phyloP scores from a whole-genome alignment of 2,113 vertebrate genomes.

The Jacana jacana region DNA sequence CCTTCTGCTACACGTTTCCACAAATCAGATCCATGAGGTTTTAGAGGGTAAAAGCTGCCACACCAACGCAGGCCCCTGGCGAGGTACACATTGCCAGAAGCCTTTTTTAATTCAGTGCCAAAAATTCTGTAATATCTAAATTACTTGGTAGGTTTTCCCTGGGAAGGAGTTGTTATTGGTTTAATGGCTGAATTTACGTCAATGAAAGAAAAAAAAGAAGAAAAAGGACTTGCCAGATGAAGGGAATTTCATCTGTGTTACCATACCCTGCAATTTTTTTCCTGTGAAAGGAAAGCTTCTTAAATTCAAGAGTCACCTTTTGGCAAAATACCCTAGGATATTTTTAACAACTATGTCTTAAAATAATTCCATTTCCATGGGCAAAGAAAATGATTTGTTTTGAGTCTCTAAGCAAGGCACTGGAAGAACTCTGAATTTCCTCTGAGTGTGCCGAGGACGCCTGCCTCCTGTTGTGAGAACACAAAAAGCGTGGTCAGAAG shows the following conservation, averaged over 20 bases:
- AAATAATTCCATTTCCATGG: conserved; percentile 37
- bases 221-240: neutral
- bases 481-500: neutral
- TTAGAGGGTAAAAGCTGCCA: neutral
- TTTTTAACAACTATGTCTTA: conserved; percentile 54
- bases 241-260: conserved; percentile 6
- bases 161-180: neutral
- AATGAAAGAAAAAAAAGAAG: neutral
- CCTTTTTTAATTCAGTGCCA: neutral
- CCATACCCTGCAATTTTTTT: conserved; percentile 12
- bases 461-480: neutral
- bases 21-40: neutral
- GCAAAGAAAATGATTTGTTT: conserved; percentile 40
- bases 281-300: conserved; percentile 19
- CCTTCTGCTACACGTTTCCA: neutral
- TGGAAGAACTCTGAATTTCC: conserved; percentile 11
- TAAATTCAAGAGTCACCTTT: conserved; percentile 28
- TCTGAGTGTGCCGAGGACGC: neutral
- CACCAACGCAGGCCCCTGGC: neutral
- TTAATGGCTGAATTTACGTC: neutral
- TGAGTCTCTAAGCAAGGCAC: neutral
- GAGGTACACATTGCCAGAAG: neutral
- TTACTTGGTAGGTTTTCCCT: neutral
- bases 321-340: conserved; percentile 30
- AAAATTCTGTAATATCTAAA: neutral